These are phyloP conservation scores for Circaetus cinerascens DNA, from an alignment of 2,113 vertebrate genomes.

Conservation along the genomic window DNA sequence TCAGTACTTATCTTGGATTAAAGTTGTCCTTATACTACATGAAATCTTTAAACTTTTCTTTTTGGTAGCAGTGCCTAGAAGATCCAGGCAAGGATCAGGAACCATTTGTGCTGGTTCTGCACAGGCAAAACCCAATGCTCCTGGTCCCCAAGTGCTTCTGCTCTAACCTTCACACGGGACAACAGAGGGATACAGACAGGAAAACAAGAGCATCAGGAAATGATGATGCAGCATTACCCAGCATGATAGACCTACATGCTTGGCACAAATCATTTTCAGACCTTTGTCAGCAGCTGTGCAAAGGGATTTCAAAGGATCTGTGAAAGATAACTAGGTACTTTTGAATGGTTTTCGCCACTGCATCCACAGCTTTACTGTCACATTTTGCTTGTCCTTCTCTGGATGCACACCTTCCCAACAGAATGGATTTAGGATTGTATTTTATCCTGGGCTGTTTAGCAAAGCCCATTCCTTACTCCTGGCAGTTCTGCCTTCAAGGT, in stretches of 20 bases:
- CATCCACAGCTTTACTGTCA: not conserved
- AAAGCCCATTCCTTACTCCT: not conserved
- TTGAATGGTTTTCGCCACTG: not conserved
- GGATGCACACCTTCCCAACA: not conserved
- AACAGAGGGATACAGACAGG: not conserved
- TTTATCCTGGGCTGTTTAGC: not conserved
- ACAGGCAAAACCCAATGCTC: not conserved
- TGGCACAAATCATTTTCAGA: not conserved
- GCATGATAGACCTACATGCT: rapidly evolving
- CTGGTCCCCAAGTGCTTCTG: not conserved
- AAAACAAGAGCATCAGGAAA: not conserved
- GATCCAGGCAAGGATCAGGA: not conserved
- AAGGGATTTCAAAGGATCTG: not conserved
- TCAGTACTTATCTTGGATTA: not conserved
- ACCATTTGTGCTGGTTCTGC: not conserved
- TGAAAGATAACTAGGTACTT: not conserved
- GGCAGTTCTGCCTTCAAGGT: not conserved
- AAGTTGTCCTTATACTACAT: not conserved
- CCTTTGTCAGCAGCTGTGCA: not conserved
- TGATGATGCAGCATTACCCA: not conserved
- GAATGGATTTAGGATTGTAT: not conserved
- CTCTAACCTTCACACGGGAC: not conserved
- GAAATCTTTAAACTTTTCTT: not conserved
- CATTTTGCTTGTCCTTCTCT: not conserved
- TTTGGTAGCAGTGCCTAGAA: not conserved